Conservation (phyloP, 2,113 vertebrate species). For the Patagioenas fasciata region DNA sequence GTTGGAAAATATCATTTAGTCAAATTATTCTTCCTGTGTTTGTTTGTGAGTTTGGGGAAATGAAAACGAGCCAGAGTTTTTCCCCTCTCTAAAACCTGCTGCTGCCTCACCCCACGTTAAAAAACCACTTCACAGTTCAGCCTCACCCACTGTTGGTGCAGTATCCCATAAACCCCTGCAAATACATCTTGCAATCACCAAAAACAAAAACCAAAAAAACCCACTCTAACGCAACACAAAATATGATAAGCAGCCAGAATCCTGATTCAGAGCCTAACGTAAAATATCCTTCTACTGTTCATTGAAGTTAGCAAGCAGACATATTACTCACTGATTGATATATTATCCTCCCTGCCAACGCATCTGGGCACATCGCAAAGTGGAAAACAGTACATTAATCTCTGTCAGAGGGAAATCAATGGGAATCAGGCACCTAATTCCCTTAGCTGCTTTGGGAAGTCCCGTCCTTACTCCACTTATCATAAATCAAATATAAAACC, state of each 20-base stretch:
- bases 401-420: slow-evolving; percentile 69
- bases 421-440: slow-evolving; percentile 63
- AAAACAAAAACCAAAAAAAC: not conserved
- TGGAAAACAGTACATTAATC: slow-evolving; percentile 64
- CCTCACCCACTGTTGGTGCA: not conserved
- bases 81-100: not conserved
- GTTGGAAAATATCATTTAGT: slow-evolving; percentile 30
- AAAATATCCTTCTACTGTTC: not conserved
- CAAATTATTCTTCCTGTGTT: not conserved
- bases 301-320: slow-evolving; percentile 12
- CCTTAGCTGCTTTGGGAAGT: slow-evolving; percentile 62
- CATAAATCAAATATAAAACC: slow-evolving; percentile 58
- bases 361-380: slow-evolving; percentile 44
- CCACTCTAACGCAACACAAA: not conserved
- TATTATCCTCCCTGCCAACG: slow-evolving; percentile 58
- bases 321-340: slow-evolving; percentile 60
- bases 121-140: rapidly evolving
- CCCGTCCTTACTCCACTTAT: slow-evolving; percentile 23
- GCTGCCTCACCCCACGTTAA: not conserved
- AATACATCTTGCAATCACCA: not conserved
- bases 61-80: not conserved
- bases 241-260: slow-evolving; percentile 2
- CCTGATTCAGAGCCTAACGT: not conserved
- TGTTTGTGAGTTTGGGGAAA: not conserved
- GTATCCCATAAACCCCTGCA: not conserved